phyloP scores from a whole-genome alignment of 1,140 invertebrate genomes.

The Liolophura sinensis region DNA sequence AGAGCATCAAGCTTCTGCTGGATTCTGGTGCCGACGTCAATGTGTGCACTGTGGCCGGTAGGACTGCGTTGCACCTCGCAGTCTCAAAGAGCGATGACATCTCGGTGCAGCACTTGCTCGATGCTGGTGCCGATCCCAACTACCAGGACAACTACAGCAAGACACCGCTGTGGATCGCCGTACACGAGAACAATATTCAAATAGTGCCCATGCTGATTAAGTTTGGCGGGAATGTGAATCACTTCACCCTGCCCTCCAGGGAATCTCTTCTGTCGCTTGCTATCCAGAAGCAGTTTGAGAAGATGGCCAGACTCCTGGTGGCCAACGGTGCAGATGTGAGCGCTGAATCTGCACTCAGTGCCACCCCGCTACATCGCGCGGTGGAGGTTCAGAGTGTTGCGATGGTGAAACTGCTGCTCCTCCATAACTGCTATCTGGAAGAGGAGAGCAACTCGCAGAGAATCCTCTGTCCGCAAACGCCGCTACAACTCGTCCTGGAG shows the following conservation, averaged over 20 bases:
- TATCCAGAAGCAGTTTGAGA: constrained; percentile 9
- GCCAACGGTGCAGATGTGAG: constrained; percentile 11
- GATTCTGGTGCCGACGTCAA: constrained; percentile 31
- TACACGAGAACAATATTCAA: constrained; percentile 25
- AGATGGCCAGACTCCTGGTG: constrained; percentile 15
- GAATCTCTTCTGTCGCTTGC: constrained; percentile 14
- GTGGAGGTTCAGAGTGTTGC: constrained; percentile 15
- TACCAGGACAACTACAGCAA: constrained; percentile 21
- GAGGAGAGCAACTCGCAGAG: constrained; percentile 9
- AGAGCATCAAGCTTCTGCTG: constrained; percentile 30
- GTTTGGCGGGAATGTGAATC: constrained; percentile 27
- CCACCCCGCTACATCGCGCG: constrained; percentile 15
- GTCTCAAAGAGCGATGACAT: constrained; percentile 32
- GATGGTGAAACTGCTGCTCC: constrained; percentile 17
- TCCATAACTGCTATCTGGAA: constrained; percentile 16
- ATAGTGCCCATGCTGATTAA: constrained; percentile 20
- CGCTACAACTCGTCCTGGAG: constrained; percentile 21
- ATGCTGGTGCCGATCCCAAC: constrained; percentile 32
- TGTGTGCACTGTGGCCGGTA: constrained; percentile 21
- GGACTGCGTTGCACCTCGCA: constrained; percentile 31
- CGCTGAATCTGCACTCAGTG: constrained; percentile 10
- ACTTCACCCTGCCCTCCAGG: constrained; percentile 7
- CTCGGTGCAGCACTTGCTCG: constrained; percentile 29
- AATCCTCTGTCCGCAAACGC: constrained; percentile 12
- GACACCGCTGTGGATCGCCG: constrained; percentile 29